These are phyloP conservation scores for Glaucopsyche alexis DNA, from an alignment of 2,888 invertebrate genomes.

Conservation along the genomic window DNA sequence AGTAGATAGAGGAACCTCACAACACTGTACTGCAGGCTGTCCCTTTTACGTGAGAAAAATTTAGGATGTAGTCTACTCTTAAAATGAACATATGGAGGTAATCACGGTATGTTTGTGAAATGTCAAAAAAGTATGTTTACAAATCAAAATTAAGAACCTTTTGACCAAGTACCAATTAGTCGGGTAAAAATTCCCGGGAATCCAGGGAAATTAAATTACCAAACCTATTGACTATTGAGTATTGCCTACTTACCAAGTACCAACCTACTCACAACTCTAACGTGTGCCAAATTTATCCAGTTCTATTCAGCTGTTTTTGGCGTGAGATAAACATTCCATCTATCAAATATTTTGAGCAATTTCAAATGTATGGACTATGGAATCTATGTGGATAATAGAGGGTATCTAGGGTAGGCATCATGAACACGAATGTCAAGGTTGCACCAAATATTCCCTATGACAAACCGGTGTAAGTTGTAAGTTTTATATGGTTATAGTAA, in stretches of 20 bases:
- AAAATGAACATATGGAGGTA: too few species aligned
- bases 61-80: too few species aligned
- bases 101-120: too few species aligned
- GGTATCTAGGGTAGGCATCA: too few species aligned
- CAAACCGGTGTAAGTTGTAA: not conserved
- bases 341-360: not conserved
- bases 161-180: not conserved
- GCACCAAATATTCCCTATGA: not conserved
- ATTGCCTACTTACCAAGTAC: not conserved
- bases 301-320: conserved; percentile 10
- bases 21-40: too few species aligned
- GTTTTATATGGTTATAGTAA: too few species aligned
- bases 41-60: too few species aligned
- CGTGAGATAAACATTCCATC: conserved; percentile 10
- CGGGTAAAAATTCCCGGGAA: not conserved
- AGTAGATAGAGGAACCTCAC: too few species aligned
- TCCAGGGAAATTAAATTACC: not conserved
- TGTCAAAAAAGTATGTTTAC: too few species aligned
- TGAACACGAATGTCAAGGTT: not conserved
- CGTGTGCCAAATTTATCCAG: conserved; percentile 14
- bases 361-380: not conserved
- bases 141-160: too few species aligned
- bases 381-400: not conserved
- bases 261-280: not conserved
- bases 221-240: too few species aligned